A percentile compares a stretch with the other conserved stretches of the same genome.
These are phyloP conservation scores for Plecturocebus donacophilus DNA, from an alignment of 2,113 vertebrate genomes.

Conservation along the genomic window DNA sequence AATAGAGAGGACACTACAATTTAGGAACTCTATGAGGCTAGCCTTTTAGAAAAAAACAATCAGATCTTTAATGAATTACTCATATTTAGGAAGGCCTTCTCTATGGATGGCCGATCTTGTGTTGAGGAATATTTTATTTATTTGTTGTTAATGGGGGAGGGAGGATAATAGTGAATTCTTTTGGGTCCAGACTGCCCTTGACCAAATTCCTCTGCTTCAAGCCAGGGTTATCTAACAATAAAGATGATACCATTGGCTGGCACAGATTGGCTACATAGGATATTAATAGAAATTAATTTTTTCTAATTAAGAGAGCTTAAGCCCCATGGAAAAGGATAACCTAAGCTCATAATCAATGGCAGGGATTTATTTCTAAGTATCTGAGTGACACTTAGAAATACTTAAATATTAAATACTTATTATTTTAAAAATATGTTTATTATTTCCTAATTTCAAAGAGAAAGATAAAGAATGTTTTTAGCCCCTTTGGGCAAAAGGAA, in stretches of 20 bases:
- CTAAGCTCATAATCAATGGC: background rate
- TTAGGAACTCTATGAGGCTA: background rate
- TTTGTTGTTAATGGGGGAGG: background rate
- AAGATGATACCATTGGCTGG: background rate
- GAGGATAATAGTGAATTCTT: background rate
- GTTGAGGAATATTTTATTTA: background rate
- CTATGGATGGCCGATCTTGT: background rate
- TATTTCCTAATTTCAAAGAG: constrained; percentile 24
- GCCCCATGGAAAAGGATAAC: background rate
- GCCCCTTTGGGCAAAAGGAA: background rate
- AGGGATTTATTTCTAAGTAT: background rate
- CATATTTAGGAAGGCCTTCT: background rate
- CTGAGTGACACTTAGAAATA: background rate
- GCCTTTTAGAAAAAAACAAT: background rate
- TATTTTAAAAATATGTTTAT: background rate
- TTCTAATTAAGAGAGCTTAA: constrained; percentile 20
- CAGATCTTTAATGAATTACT: background rate
- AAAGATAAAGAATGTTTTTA: constrained; percentile 1
- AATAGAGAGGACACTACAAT: constrained; percentile 17
- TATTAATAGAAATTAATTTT: constrained; percentile 45
- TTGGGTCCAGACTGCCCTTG: background rate
- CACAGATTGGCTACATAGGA: background rate
- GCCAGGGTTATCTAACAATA: constrained; percentile 22
- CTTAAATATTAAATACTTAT: background rate
- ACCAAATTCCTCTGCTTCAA: constrained; percentile 48